Percentiles rank a stretch among this genome's conserved stretches.
phyloP scores from a whole-genome alignment of 2,797 vertebrate species.

The Lateolabrax maculatus region DNA sequence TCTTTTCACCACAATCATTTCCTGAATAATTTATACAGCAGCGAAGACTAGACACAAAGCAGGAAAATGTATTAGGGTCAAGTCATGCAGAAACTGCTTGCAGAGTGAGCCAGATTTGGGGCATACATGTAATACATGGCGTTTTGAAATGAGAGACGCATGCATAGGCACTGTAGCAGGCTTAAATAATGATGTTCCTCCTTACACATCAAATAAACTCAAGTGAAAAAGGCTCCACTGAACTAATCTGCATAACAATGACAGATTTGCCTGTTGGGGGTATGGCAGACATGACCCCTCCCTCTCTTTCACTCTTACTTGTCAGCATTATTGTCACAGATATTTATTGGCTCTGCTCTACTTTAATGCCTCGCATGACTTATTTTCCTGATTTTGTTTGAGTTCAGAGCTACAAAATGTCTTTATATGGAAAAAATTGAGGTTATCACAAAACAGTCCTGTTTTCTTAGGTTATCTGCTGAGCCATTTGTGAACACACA shows the following conservation, averaged over 20 bases:
- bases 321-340: slow-evolving; percentile 60
- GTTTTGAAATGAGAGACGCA: slow-evolving; percentile 54
- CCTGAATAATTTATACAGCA: slow-evolving; percentile 79
- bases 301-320: slow-evolving; percentile 42
- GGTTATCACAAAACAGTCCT: slow-evolving; percentile 21
- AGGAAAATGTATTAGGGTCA: slow-evolving; percentile 80
- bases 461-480: slow-evolving; percentile 26
- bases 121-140: slow-evolving; percentile 60
- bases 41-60: slow-evolving; percentile 70
- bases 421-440: background rate
- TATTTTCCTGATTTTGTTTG: slow-evolving; percentile 29
- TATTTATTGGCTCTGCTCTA: slow-evolving; percentile 50
- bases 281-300: slow-evolving; percentile 41
- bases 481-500: slow-evolving; percentile 14
- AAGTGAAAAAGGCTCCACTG: slow-evolving; percentile 50
- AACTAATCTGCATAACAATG: slow-evolving; percentile 78
- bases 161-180: slow-evolving; percentile 29
- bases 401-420: slow-evolving; percentile 1
- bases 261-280: slow-evolving; percentile 65
- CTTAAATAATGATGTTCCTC: slow-evolving; percentile 63
- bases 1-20: slow-evolving; percentile 76
- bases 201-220: slow-evolving; percentile 59
- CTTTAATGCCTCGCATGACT: slow-evolving; percentile 26
- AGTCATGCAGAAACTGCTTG: slow-evolving; percentile 66
- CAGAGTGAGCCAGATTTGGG: slow-evolving; percentile 68